These are phyloP conservation scores for Drosophila erecta DNA, from an alignment of 1,140 invertebrate species.

Conservation along the genomic window DNA sequence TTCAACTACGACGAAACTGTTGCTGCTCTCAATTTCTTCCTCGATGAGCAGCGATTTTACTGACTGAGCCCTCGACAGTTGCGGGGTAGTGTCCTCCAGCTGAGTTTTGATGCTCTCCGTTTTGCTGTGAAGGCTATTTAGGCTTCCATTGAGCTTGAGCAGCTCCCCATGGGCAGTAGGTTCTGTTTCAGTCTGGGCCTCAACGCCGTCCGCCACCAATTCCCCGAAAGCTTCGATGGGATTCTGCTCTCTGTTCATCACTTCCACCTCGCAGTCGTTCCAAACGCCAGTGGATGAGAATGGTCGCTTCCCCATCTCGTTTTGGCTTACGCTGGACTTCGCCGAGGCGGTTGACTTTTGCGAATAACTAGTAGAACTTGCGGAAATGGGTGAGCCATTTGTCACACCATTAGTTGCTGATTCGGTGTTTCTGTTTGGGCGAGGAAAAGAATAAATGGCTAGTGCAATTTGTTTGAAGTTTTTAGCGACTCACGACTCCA, in stretches of 20 bases:
- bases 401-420: background rate
- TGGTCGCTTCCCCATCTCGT: background rate
- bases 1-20: conserved; percentile 75
- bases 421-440: background rate
- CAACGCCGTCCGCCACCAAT: conserved; percentile 51
- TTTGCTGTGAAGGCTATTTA: conserved; percentile 73
- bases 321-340: conserved; percentile 44
- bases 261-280: background rate
- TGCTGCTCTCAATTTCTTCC: conserved; percentile 73
- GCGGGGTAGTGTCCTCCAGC: conserved; percentile 68
- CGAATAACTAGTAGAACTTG: conserved; percentile 73
- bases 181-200: conserved; percentile 17
- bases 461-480: background rate
- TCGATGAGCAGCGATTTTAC: conserved; percentile 74
- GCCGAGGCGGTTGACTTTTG: conserved; percentile 79
- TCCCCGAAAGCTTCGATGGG: conserved; percentile 46
- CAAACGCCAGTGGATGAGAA: background rate
- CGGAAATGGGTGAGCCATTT: conserved; percentile 57
- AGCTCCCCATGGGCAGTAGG: conserved; percentile 17
- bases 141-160: conserved; percentile 62
- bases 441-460: background rate
- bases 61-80: conserved; percentile 73
- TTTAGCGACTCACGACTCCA: conserved; percentile 45
- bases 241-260: conserved; percentile 13
- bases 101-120: conserved; percentile 78